Percentiles rank a stretch among this genome's conserved stretches.
Conservation (phyloP, 2,888 invertebrate genomes). For the Eurytoma adleriae region DNA sequence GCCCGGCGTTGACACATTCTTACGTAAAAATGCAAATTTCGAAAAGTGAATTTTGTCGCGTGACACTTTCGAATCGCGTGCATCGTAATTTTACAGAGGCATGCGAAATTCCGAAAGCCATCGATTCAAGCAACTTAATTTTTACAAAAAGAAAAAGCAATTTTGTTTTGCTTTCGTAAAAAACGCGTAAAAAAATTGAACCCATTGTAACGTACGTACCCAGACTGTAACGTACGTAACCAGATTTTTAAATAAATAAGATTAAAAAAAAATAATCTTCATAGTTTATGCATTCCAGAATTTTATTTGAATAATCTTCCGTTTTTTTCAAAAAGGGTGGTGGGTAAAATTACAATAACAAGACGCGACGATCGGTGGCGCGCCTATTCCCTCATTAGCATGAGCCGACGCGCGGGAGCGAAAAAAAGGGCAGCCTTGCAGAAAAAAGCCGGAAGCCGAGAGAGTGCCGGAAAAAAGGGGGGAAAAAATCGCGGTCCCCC, state of each 20-base stretch:
- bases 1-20: neutral
- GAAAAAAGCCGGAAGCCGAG: constrained; percentile 44
- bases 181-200: no score
- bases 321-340: neutral
- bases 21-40: constrained; percentile 23
- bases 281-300: no score
- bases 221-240: no score
- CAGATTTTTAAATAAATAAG: no score
- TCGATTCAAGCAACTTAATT: no score
- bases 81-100: no score
- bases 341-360: neutral
- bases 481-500: neutral
- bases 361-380: neutral
- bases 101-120: no score
- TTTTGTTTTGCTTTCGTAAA: no score
- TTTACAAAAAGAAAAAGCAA: neutral
- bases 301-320: no score
- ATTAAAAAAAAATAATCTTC: no score
- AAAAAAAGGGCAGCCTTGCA: constrained; percentile 20
- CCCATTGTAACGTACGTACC: no score
- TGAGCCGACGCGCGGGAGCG: neutral
- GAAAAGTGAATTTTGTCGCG: neutral
- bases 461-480: constrained; percentile 4
- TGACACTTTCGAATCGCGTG: neutral
- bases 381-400: constrained; percentile 13